Percentiles rank a stretch among this genome's conserved stretches.
phyloP scores from a whole-genome alignment of 1,140 invertebrate genomes.

The honey bee (Apis mellifera) region DNA sequence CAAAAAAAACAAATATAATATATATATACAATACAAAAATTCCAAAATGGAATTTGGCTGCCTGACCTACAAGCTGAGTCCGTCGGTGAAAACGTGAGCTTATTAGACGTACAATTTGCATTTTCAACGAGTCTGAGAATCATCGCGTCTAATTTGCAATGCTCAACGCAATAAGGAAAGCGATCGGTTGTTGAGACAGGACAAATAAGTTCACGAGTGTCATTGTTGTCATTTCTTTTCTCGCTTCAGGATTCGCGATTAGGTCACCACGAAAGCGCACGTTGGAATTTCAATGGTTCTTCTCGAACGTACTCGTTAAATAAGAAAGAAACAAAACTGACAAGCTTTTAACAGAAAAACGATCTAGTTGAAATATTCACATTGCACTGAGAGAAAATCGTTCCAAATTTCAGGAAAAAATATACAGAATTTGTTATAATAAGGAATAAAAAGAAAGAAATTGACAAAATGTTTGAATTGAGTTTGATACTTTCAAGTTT shows the following conservation, averaged over 20 bases:
- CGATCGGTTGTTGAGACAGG: constrained; percentile 32
- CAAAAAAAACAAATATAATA: not conserved
- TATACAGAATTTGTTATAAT: no score
- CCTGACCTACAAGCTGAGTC: constrained; percentile 39
- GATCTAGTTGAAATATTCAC: not conserved
- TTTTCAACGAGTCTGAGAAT: constrained; percentile 42
- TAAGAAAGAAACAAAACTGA: not conserved
- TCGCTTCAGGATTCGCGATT: constrained; percentile 21
- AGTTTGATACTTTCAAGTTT: not conserved
- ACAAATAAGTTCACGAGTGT: constrained; percentile 25
- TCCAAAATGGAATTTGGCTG: constrained; percentile 3
- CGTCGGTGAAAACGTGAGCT: constrained; percentile 32
- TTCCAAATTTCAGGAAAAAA: not conserved
- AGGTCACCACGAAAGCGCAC: constrained; percentile 43
- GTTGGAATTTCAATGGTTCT: constrained; percentile 49
- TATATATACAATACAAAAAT: not conserved
- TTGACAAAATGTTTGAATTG: no score
- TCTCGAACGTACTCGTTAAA: not conserved
- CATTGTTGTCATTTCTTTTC: not conserved
- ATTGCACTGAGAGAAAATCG: not conserved
- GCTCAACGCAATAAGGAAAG: constrained; percentile 56
- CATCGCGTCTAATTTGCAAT: constrained; percentile 49
- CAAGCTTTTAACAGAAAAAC: not conserved
- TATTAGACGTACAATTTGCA: constrained; percentile 60
- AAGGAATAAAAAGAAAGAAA: no score